A percentile compares a stretch with the other conserved stretches of the same genome.
Conservation (phyloP, 2,888 invertebrate species). For the Synergus japonicus region DNA sequence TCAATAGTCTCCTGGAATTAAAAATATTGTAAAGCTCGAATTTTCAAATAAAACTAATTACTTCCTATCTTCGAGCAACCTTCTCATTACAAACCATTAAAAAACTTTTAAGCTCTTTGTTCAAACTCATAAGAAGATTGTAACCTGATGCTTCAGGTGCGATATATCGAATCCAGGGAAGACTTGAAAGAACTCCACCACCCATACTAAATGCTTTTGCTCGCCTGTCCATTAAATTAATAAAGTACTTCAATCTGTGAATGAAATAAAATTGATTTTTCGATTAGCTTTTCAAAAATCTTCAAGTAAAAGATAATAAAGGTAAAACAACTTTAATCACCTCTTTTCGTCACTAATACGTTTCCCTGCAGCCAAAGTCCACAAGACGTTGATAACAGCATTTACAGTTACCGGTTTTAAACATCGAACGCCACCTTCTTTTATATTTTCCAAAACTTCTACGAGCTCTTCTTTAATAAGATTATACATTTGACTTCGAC, state of each 20-base stretch:
- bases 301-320: background rate
- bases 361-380: slow-evolving; percentile 81
- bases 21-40: slow-evolving; percentile 22
- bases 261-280: background rate
- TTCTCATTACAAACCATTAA: slow-evolving; percentile 76
- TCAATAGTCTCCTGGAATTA: slow-evolving; percentile 78
- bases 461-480: slow-evolving; percentile 80
- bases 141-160: slow-evolving; percentile 82
- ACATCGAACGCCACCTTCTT: slow-evolving; percentile 60
- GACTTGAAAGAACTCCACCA: slow-evolving; percentile 81
- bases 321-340: slow-evolving; percentile 51
- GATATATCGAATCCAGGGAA: slow-evolving; percentile 83
- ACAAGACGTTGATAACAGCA: slow-evolving; percentile 83
- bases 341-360: slow-evolving; percentile 57
- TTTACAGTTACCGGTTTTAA: slow-evolving; percentile 78
- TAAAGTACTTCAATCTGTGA: slow-evolving; percentile 65
- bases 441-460: slow-evolving; percentile 72
- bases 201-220: slow-evolving; percentile 77
- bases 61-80: background rate
- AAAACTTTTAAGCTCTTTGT: slow-evolving; percentile 79
- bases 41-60: background rate
- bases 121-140: slow-evolving; percentile 80
- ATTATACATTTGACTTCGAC: slow-evolving; percentile 79
- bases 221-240: slow-evolving; percentile 68
- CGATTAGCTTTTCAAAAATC: background rate